Conservation (phyloP, 2,797 vertebrate species). For the Darevskia nairensis region DNA sequence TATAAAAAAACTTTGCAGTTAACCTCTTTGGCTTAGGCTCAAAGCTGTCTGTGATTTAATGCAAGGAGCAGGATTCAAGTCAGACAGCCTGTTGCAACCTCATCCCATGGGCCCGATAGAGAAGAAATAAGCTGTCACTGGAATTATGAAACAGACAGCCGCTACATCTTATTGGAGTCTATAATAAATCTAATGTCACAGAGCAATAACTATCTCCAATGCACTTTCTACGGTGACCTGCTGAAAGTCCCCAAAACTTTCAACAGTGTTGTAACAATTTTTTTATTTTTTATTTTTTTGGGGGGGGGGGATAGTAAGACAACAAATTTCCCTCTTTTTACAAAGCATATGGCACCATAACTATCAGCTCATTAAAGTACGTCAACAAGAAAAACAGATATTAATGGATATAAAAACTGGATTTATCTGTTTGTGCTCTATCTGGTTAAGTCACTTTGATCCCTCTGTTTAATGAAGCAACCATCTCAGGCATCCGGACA, state of each 20-base stretch:
- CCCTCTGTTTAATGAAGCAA: no score
- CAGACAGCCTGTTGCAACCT: not conserved
- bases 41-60: constrained; percentile 1
- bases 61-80: not conserved
- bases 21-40: not conserved
- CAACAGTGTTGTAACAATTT: not conserved
- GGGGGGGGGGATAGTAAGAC: not conserved
- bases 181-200: not conserved
- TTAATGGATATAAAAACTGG: not conserved
- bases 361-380: not conserved
- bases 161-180: not conserved
- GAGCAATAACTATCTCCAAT: not conserved
- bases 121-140: not conserved
- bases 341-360: not conserved
- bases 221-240: not conserved
- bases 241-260: not conserved
- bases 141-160: constrained; percentile 1
- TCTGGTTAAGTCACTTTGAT: no score
- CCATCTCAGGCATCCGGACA: no score
- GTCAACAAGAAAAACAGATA: not conserved
- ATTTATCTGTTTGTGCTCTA: no score
- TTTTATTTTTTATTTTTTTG: no score
- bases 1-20: not conserved
- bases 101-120: not conserved
- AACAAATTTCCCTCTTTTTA: not conserved